Evolutionary conservation across 2,797 vertebrate genomes (phyloP).

Genomic region (Epinephelus awoara): DNA sequence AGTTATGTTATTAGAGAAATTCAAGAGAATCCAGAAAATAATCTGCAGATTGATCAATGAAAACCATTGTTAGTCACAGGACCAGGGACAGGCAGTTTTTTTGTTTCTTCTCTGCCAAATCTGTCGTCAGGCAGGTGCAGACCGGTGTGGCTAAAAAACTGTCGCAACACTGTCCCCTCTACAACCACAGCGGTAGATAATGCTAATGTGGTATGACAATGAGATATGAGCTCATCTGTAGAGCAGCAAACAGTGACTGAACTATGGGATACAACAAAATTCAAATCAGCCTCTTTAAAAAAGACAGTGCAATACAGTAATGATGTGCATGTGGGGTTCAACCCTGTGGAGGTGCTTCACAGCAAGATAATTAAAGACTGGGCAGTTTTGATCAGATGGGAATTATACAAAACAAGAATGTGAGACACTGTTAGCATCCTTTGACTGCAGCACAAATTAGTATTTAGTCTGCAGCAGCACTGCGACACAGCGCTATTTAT

Average conservation of each 20-base stretch:
- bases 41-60: background rate
- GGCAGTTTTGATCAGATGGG: slow-evolving; percentile 22
- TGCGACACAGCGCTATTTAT: slow-evolving; percentile 85
- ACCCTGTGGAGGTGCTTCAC: slow-evolving; percentile 19
- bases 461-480: slow-evolving; percentile 83
- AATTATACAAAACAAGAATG: slow-evolving; percentile 41
- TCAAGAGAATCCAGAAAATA: background rate
- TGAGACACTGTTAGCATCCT: slow-evolving; percentile 48
- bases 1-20: background rate
- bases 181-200: background rate
- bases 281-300: slow-evolving; percentile 43
- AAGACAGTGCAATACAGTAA: slow-evolving; percentile 10
- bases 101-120: background rate
- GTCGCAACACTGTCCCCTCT: background rate
- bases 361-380: slow-evolving; percentile 19
- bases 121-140: background rate
- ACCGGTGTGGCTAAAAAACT: background rate
- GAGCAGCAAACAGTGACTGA: slow-evolving; percentile 9
- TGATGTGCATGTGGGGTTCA: slow-evolving; percentile 32
- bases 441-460: slow-evolving; percentile 80
- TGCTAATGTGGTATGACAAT: slow-evolving; percentile 14
- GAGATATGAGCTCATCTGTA: slow-evolving; percentile 14
- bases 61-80: background rate
- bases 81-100: background rate
- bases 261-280: slow-evolving; percentile 14